Evolutionary conservation across 2,113 vertebrate genomes (phyloP).

Genomic region (Oriolus oriolus): DNA sequence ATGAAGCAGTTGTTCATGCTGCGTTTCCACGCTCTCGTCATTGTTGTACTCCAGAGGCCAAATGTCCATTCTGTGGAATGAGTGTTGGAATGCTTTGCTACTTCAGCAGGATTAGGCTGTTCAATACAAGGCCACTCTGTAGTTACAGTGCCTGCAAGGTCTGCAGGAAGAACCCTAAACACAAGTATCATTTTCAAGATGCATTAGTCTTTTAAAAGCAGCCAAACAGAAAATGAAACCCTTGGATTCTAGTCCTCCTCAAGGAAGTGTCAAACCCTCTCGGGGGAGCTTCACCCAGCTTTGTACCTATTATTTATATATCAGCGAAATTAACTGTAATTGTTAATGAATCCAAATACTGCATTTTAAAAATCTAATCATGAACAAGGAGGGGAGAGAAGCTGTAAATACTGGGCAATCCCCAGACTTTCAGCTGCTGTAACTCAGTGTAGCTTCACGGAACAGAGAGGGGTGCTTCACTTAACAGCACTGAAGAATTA

Average conservation of each 20-base stretch:
- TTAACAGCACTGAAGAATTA: neutral
- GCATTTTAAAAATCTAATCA: neutral
- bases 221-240: neutral
- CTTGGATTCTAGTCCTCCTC: neutral
- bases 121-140: neutral
- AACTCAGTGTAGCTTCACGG: neutral
- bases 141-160: neutral
- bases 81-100: neutral
- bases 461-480: neutral
- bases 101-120: neutral
- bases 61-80: neutral
- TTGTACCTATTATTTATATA: neutral
- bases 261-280: neutral
- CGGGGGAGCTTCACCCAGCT: neutral
- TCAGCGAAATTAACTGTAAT: neutral
- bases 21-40: rapidly evolving
- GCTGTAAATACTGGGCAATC: neutral
- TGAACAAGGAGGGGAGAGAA: neutral
- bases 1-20: neutral
- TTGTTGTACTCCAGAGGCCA: neutral
- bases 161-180: neutral
- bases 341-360: neutral
- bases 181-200: neutral
- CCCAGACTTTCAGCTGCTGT: neutral
- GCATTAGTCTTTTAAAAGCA: neutral